Evolutionary conservation across 2,113 vertebrate species (phyloP).

Genomic region (Calyptommatus sinebrachiatus): DNA sequence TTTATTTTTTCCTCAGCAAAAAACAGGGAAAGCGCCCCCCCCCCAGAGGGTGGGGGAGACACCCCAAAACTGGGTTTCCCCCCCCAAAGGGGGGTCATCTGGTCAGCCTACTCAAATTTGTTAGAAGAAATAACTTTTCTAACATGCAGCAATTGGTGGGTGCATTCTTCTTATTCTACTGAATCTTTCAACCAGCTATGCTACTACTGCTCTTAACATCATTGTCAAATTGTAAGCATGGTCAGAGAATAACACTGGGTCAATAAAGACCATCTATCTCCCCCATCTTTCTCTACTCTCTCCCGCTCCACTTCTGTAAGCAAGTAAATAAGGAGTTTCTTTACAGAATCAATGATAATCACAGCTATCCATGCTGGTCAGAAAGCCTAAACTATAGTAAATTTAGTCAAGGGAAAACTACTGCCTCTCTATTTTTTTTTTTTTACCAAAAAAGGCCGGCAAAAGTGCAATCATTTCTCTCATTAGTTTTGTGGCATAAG

Average conservation of each 20-base stretch:
- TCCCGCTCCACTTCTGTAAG: constrained; percentile 4
- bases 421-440: neutral
- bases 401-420: constrained; percentile 36
- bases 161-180: neutral
- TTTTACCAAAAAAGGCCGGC: neutral
- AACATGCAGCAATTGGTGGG: neutral
- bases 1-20: no score
- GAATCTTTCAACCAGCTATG: neutral
- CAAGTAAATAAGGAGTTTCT: constrained; percentile 22
- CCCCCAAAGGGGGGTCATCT: no score
- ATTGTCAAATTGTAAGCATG: constrained; percentile 22
- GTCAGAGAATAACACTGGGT: constrained; percentile 8
- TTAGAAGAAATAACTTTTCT: neutral
- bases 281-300: neutral
- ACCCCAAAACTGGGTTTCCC: no score
- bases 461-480: constrained; percentile 24
- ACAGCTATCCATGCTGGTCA: constrained; percentile 34
- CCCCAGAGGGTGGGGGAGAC: no score
- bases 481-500: constrained; percentile 1
- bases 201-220: constrained; percentile 11
- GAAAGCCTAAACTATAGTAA: constrained; percentile 12
- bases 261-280: neutral
- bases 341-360: constrained; percentile 22
- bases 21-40: no score
- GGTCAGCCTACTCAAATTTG: neutral